phyloP scores from a whole-genome alignment of 1,140 invertebrate species.

The Ceratina australensis region DNA sequence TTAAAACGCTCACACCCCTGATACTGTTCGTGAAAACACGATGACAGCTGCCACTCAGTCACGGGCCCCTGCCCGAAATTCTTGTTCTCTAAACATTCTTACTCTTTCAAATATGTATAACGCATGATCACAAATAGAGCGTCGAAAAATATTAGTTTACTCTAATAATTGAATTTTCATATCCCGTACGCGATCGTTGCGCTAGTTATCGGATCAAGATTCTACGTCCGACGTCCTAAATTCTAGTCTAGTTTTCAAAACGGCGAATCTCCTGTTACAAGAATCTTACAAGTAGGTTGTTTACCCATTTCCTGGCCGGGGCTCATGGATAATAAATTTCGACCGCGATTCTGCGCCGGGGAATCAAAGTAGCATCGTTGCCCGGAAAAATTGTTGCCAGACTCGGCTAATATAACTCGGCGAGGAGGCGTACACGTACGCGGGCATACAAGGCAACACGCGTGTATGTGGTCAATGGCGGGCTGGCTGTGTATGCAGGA shows the following conservation, averaged over 20 bases:
- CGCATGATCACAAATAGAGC: not conserved
- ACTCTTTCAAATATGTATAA: not conserved
- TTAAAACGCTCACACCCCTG: constrained; percentile 2
- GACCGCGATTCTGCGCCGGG: not conserved
- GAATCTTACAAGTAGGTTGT: no score
- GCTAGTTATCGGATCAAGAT: no score
- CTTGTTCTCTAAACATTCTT: not conserved
- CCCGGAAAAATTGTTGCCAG: constrained; percentile 29
- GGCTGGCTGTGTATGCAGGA: constrained; percentile 60
- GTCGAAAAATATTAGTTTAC: no score
- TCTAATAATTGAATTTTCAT: no score
- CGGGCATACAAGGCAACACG: not conserved
- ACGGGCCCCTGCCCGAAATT: no score
- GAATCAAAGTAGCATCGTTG: not conserved
- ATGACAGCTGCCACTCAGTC: constrained; percentile 14
- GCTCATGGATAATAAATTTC: not conserved
- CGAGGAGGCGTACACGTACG: constrained; percentile 6
- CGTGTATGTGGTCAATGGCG: constrained; percentile 59
- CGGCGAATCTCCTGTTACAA: no score
- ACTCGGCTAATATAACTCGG: constrained; percentile 34
- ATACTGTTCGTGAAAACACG: not conserved
- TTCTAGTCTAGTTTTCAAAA: no score
- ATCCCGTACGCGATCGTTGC: no score
- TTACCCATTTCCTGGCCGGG: not conserved
- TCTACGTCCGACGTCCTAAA: no score